Conservation (phyloP, 92 coral and sea anemone species). For the Galaxea fascicularis region DNA sequence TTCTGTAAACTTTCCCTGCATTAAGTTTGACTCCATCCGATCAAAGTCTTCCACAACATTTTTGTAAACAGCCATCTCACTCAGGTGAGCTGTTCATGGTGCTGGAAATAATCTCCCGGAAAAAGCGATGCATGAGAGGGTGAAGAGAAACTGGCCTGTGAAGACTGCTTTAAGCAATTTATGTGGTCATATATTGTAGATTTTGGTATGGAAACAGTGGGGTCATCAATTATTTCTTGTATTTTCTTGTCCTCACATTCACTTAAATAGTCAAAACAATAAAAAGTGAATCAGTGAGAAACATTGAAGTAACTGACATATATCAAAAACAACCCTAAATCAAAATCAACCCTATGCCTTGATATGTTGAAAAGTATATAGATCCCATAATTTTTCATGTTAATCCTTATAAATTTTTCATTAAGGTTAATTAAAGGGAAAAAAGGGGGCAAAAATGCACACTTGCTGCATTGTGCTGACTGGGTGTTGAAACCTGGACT, state of each 20-base stretch:
- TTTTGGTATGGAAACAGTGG: conserved; percentile 34
- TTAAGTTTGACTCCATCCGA: background rate
- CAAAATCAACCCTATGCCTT: background rate
- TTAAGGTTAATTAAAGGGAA: background rate
- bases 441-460: background rate
- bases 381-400: background rate
- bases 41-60: background rate
- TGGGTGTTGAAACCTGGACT: background rate
- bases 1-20: background rate
- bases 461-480: background rate
- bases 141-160: background rate
- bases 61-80: background rate
- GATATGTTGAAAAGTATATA: background rate
- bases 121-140: background rate
- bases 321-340: no score
- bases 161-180: conserved; percentile 4
- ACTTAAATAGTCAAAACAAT: background rate
- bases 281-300: background rate
- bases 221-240: conserved; percentile 43
- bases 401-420: background rate
- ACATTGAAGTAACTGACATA: background rate
- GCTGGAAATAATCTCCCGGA: background rate
- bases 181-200: conserved; percentile 15
- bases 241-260: conserved; percentile 21
- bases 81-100: background rate